These are phyloP conservation scores for Corythaeola cristata DNA, from an alignment of 2,113 vertebrate species.

Conservation along the genomic window DNA sequence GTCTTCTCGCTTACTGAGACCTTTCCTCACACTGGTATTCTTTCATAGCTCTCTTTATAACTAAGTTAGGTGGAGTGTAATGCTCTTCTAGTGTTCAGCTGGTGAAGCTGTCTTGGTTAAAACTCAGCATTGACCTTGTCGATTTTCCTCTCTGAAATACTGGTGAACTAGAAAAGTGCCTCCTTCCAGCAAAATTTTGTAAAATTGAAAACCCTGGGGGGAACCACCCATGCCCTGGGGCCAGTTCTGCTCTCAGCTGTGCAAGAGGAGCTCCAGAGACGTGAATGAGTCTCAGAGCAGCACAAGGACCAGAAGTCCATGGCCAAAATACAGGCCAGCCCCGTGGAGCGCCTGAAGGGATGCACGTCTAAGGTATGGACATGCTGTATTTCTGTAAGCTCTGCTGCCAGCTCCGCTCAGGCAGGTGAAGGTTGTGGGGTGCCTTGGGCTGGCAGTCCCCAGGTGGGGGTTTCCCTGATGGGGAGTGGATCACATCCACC, in stretches of 20 bases:
- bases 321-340: neutral
- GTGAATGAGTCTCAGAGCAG: neutral
- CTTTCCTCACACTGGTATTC: neutral
- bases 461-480: too few relatives aligned
- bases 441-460: neutral
- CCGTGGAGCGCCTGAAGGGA: rapidly evolving
- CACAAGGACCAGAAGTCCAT: neutral
- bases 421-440: neutral
- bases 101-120: neutral
- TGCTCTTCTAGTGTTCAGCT: neutral
- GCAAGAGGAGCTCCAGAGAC: neutral
- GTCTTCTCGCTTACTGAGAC: neutral
- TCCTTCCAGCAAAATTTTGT: neutral
- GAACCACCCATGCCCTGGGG: neutral
- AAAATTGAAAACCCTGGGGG: neutral
- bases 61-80: neutral
- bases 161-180: neutral
- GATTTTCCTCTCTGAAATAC: neutral
- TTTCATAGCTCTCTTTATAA: neutral
- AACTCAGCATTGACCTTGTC: neutral
- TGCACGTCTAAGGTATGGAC: neutral
- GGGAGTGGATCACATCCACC: neutral
- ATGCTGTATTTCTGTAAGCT: rapidly evolving
- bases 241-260: neutral
- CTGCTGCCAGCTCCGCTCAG: neutral